Evolutionary conservation across 2,113 vertebrate genomes (phyloP).

Genomic region (Notechis scutatus): DNA sequence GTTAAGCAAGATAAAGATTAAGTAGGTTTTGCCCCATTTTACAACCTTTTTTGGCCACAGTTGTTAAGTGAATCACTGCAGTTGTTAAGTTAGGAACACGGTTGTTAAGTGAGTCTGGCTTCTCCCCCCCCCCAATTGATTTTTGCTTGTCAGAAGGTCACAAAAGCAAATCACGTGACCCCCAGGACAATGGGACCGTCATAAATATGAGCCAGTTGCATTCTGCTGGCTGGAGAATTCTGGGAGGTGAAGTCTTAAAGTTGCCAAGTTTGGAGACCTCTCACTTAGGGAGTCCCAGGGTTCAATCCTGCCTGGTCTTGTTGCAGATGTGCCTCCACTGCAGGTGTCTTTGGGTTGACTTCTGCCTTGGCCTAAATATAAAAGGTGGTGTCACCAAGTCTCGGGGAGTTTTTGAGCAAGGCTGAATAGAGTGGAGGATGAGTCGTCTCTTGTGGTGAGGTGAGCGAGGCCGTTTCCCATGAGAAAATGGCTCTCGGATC

Average conservation of each 20-base stretch:
- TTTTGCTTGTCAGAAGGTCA: no score
- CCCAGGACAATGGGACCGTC: no score
- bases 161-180: no score
- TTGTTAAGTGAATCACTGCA: no score
- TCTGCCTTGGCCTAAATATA: constrained; percentile 18
- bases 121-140: no score
- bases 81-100: background rate
- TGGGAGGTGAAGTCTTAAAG: no score
- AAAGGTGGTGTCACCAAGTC: constrained; percentile 14
- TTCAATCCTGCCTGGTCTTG: background rate
- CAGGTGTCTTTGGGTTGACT: constrained; percentile 27
- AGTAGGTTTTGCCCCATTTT: background rate
- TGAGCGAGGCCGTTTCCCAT: constrained; percentile 58
- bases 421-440: constrained; percentile 39
- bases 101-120: background rate
- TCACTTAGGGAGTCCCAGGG: background rate
- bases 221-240: no score
- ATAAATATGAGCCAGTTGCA: no score
- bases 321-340: background rate
- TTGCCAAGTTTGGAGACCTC: no score
- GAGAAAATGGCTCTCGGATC: constrained; percentile 58
- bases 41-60: background rate
- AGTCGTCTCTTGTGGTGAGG: constrained; percentile 55
- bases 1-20: background rate
- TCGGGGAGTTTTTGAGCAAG: constrained; percentile 47